Base-by-base conservation (phyloP, 1,140 invertebrate species). In the Diprion similis region DNA sequence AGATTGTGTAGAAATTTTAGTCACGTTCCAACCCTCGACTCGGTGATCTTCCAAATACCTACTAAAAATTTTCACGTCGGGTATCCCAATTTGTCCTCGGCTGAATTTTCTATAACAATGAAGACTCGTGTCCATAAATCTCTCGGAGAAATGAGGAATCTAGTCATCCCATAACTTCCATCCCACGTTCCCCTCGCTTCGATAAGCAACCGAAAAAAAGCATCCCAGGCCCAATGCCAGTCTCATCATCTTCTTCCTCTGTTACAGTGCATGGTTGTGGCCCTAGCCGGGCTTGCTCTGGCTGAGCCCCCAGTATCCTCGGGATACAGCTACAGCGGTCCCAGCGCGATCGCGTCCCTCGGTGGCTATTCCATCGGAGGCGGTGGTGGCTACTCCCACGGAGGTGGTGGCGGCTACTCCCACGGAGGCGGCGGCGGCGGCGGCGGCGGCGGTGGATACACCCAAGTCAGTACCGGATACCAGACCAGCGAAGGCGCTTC, bases 401-500 rank as follows among this genome's bases (percentile, higher is more conserved):
- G 86, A 71, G 89, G 90, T 59, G 88, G 89, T 47, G 84, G 82
- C 66, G 78, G 76, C 24, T 73, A 77, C 46, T 75, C 76, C n/a
- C 73, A 72, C 37, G 45, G 18, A 19, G 80, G 80, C 66, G 87
- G 89, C 68, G 85, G 88, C 70, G 85, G 88, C 2, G 78, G 81
- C 11, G 88, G 89, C 4, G 90, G 91, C 59, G 92, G 93, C 15
- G 94, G 94, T 65, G 92, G 93, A 70, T 95, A 94, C 88, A 89
- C 89, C 74, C 90, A 92, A 65, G 94, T 95, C 1, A 92, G 93
- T 18, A 89, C 91, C 67, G 94, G 94, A 71, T 91, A 91, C 82
- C 92, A 93, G 78, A 93, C 92, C 70, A 93, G 89, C 76, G 94
- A 96, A 82, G 94, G 94, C 68, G 92, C 93, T 78, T 91, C 92